Base-by-base conservation (phyloP, 2,113 vertebrate genomes). In the Dromaius novaehollandiae region DNA sequence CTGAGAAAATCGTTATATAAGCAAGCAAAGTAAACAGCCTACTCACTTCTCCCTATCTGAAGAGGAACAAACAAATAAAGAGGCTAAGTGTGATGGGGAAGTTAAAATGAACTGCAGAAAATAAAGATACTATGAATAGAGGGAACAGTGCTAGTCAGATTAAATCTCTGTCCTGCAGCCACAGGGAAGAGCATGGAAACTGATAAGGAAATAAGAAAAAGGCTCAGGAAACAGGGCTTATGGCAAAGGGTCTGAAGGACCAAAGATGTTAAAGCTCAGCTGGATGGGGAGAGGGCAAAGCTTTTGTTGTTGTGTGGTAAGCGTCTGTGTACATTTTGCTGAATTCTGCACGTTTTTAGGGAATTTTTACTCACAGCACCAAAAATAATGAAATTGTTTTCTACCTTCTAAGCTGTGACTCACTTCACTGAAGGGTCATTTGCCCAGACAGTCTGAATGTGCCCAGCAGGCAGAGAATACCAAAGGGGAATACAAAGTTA, bases 391-490 rank as follows among this genome's bases (percentile, higher is more conserved):
- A 86, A 94, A 93, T 93, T 91, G 65, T 69, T 36, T 94, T 91
- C 73, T 96, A 95, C 64, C 80, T 95, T 93, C 85, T 66, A 95
- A 93, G 76, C 85, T 83, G 66, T 97, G 95, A 97, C 76, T 96
- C 95, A 91, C 71, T 95, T 78, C 36, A 51, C 79, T 88, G 13
- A 94, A 93, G 88, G 85, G 96, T 95, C 93, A 76, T 58, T 40
- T 83, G 89, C 85, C 89, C 93, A 96, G 93, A 95, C 94, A 93
- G 79, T 69, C 91, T 88, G 91, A 94, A 88, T 94, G 50, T 86
- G 79, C 73, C 90, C 65, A 66, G 76, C 87, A 91, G 91, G 82
- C 87, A 92, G 38, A 94, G 89, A 94, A 95, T 91, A 88, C 60
- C 71, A 75, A 78, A 90, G 82, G 6, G 25, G 51, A 88, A 42